Evolutionary conservation across 2,797 vertebrate species (phyloP).

Genomic region (Neomorphus geoffroyi): DNA sequence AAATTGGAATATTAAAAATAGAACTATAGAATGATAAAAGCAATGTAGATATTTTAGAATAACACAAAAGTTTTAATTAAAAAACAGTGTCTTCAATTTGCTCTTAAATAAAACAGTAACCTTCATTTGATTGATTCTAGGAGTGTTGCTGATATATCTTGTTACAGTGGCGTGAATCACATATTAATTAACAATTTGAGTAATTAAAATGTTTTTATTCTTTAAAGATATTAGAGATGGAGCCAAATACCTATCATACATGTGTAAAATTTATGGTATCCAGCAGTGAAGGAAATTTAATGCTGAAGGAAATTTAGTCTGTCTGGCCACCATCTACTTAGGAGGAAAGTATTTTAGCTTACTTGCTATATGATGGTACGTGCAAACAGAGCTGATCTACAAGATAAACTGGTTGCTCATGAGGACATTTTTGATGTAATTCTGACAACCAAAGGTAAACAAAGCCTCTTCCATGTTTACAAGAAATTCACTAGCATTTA

Average conservation of each 20-base stretch:
- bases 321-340: constrained; percentile 27
- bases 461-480: not conserved
- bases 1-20: constrained; percentile 47
- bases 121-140: constrained; percentile 72
- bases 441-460: not conserved
- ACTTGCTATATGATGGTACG: constrained; percentile 29
- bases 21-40: constrained; percentile 37
- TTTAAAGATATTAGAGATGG: constrained; percentile 70
- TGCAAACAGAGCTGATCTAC: constrained; percentile 38
- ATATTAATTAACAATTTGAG: constrained; percentile 71
- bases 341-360: constrained; percentile 62
- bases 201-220: constrained; percentile 76
- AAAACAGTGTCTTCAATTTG: constrained; percentile 49
- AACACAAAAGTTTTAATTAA: constrained; percentile 48
- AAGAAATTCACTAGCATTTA: not conserved
- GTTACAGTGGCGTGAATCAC: constrained; percentile 31
- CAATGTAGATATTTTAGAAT: constrained; percentile 31
- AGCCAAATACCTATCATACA: constrained; percentile 69
- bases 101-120: constrained; percentile 67
- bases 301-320: constrained; percentile 53
- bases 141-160: constrained; percentile 63
- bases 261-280: constrained; percentile 57
- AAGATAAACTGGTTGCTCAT: constrained; percentile 50
- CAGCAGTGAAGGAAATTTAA: constrained; percentile 61
- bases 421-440: constrained; percentile 46